Percentiles rank a stretch among this genome's conserved stretches.
Conservation (phyloP, 30 jellyfish, hydroid and myxozoan species). For the Aurelia sp. region DNA sequence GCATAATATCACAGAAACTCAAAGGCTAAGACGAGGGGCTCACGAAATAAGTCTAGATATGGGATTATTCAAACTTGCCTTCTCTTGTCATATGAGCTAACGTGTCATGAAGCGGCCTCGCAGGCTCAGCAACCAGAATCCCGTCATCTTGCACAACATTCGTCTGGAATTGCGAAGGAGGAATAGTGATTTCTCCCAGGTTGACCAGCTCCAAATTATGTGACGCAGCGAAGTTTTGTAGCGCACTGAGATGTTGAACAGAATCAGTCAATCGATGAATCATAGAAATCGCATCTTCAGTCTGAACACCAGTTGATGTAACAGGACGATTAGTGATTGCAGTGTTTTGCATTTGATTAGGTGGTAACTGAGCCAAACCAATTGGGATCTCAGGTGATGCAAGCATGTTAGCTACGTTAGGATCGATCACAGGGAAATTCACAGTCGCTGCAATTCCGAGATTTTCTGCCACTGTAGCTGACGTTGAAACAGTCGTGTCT, state of each 20-base stretch:
- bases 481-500: slow-evolving; percentile 60
- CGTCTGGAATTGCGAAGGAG: slow-evolving; percentile 95
- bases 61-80: slow-evolving; percentile 35
- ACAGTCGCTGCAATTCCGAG: slow-evolving; percentile 90
- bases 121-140: slow-evolving; percentile 85
- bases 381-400: slow-evolving; percentile 73
- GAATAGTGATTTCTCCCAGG: slow-evolving; percentile 93
- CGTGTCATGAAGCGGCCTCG: slow-evolving; percentile 85
- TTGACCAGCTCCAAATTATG: slow-evolving; percentile 95
- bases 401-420: slow-evolving; percentile 82
- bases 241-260: slow-evolving; percentile 95
- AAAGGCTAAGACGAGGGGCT: no score
- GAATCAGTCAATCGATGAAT: slow-evolving; percentile 92
- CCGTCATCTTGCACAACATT: slow-evolving; percentile 78
- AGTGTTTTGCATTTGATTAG: slow-evolving; percentile 44
- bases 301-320: slow-evolving; percentile 99
- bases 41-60: no score
- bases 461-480: slow-evolving; percentile 92
- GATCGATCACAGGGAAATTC: slow-evolving; percentile 93
- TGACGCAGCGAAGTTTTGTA: slow-evolving; percentile 98
- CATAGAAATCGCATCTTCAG: slow-evolving; percentile 97
- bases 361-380: slow-evolving; percentile 58
- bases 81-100: slow-evolving; percentile 92
- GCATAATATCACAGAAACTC: no score
- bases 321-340: slow-evolving; percentile 80